Conservation (phyloP, 2,888 invertebrate species). For the Drosophila mettleri region DNA sequence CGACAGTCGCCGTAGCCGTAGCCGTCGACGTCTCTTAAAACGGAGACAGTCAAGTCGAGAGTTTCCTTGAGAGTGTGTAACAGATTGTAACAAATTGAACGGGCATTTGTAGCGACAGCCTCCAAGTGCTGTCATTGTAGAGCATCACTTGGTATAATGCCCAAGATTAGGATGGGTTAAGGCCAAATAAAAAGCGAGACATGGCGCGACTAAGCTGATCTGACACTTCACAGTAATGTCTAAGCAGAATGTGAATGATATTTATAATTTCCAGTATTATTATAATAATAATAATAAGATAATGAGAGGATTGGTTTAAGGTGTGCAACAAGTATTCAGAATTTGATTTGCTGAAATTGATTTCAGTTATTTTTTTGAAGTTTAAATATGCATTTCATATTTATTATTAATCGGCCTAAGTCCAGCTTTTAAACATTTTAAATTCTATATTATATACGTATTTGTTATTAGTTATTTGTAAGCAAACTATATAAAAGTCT, state of each 20-base stretch:
- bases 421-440: no score
- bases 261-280: not conserved
- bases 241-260: not conserved
- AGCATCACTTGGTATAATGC: slow-evolving; percentile 20
- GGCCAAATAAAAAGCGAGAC: slow-evolving; percentile 2
- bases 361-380: not conserved
- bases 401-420: no score
- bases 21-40: slow-evolving; percentile 42
- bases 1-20: slow-evolving; percentile 41
- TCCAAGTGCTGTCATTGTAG: slow-evolving; percentile 27
- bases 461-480: no score
- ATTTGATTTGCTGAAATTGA: not conserved
- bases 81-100: slow-evolving; percentile 71
- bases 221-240: not conserved
- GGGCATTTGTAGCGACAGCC: slow-evolving; percentile 77
- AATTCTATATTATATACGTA: no score
- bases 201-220: not conserved
- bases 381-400: no score
- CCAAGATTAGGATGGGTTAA: slow-evolving; percentile 27
- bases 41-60: slow-evolving; percentile 46
- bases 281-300: not conserved
- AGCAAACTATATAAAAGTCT: no score
- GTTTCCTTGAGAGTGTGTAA: slow-evolving; percentile 55
- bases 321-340: no score
- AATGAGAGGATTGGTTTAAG: no score